Evolutionary conservation across 2,888 invertebrate genomes (phyloP).

Genomic region (Branchinecta sandiegonensis): DNA sequence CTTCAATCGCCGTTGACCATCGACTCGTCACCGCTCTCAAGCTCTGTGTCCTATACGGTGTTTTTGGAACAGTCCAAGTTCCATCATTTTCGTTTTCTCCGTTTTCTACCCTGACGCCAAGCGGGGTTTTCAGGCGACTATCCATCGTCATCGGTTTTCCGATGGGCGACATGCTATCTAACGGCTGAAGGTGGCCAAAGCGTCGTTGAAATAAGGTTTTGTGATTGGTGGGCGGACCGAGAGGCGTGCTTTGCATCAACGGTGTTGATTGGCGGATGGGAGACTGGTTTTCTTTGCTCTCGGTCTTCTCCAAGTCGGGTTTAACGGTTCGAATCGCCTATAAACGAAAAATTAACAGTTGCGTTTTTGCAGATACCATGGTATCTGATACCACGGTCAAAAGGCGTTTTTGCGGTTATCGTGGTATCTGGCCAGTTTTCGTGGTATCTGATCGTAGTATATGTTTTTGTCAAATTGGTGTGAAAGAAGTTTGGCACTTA

Average conservation of each 20-base stretch:
- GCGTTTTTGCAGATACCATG: no score
- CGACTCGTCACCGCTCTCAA: conserved; percentile 7
- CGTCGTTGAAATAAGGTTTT: conserved; percentile 1
- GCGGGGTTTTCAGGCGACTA: conserved; percentile 4
- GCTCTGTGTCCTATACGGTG: not conserved
- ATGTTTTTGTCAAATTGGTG: no score
- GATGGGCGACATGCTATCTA: conserved; percentile 2
- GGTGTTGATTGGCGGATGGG: not conserved
- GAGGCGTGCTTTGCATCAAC: conserved; percentile 6
- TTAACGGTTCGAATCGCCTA: no score
- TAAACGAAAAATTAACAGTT: no score
- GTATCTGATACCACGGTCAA: no score
- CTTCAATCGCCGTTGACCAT: not conserved
- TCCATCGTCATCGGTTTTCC: not conserved
- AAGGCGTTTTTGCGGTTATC: no score
- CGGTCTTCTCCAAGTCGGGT: not conserved
- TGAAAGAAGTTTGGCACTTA: no score
- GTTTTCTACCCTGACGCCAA: not conserved
- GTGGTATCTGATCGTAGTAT: no score
- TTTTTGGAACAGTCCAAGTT: not conserved
- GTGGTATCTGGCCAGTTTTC: no score
- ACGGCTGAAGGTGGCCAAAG: not conserved
- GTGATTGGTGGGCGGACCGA: not conserved
- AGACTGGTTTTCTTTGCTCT: not conserved
- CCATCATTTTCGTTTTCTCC: not conserved